These are phyloP conservation scores for Drosophila teissieri DNA, from an alignment of 1,140 invertebrate species.

Conservation along the genomic window DNA sequence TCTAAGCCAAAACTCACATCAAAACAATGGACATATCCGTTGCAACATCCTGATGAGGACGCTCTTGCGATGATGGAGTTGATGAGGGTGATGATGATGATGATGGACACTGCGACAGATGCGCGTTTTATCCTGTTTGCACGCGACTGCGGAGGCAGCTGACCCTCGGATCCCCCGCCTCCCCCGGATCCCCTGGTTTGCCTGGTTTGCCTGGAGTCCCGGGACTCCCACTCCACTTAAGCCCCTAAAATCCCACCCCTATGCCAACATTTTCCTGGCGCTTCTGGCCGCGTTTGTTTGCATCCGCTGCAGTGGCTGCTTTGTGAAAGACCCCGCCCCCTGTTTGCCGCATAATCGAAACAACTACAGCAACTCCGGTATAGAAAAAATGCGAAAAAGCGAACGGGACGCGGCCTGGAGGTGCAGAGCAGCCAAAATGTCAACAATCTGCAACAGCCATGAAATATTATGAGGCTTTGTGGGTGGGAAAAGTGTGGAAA, in stretches of 20 bases:
- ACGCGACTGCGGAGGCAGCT: slow-evolving; percentile 36
- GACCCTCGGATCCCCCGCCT: background rate
- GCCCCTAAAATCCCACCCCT: slow-evolving; percentile 1
- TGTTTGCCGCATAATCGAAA: slow-evolving; percentile 70
- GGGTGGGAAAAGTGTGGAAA: slow-evolving; percentile 2
- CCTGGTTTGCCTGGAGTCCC: no score
- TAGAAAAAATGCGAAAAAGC: background rate
- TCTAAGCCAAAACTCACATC: slow-evolving; percentile 24
- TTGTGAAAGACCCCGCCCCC: slow-evolving; percentile 19
- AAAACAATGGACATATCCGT: slow-evolving; percentile 32
- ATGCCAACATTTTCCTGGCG: slow-evolving; percentile 1
- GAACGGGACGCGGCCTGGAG: background rate
- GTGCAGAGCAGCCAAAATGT: slow-evolving; percentile 55
- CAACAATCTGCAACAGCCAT: slow-evolving; percentile 78
- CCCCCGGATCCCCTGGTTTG: no score
- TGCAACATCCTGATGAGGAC: slow-evolving; percentile 37
- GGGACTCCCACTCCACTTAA: background rate
- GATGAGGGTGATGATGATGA: slow-evolving; percentile 8
- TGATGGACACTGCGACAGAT: slow-evolving; percentile 52
- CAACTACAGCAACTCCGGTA: slow-evolving; percentile 19
- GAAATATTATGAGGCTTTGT: slow-evolving; percentile 76
- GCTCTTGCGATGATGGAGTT: background rate
- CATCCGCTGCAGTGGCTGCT: slow-evolving; percentile 31
- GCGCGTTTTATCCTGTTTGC: slow-evolving; percentile 50
- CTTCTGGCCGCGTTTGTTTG: slow-evolving; percentile 34